Evolutionary conservation across 2,888 invertebrate genomes (phyloP).

Genomic region (Phymatocera aterrima): DNA sequence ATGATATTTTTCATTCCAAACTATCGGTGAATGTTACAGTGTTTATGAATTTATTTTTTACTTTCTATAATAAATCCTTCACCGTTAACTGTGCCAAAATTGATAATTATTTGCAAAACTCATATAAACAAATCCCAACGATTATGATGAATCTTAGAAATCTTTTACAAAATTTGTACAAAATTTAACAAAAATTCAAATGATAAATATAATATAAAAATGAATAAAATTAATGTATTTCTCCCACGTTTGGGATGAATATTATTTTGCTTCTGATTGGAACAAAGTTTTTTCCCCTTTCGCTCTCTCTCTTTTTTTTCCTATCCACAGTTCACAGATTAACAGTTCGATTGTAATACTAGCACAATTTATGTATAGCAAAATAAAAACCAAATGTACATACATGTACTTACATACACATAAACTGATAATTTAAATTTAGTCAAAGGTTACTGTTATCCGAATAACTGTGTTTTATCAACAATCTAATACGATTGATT

Average conservation of each 20-base stretch:
- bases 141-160: conserved; percentile 6
- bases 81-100: conserved; percentile 10
- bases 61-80: not conserved
- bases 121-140: not conserved
- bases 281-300: not conserved
- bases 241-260: not conserved
- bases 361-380: not conserved
- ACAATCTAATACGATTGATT: not conserved
- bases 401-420: too few relatives aligned
- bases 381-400: not conserved
- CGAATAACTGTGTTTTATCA: not conserved
- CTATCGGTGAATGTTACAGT: not conserved
- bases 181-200: too few relatives aligned
- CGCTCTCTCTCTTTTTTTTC: too few relatives aligned
- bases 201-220: conserved; percentile 7
- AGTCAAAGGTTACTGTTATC: not conserved
- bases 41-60: not conserved
- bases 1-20: not conserved
- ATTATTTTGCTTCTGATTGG: not conserved
- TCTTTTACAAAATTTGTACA: too few relatives aligned
- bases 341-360: conserved; percentile 15
- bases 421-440: too few relatives aligned
- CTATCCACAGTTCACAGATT: not conserved
- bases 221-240: not conserved
- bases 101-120: not conserved